A percentile compares a stretch with the other conserved stretches of the same genome.
These are phyloP conservation scores for Hypsibius dujardini DNA, from an alignment of 1,140 invertebrate species.

Conservation along the genomic window DNA sequence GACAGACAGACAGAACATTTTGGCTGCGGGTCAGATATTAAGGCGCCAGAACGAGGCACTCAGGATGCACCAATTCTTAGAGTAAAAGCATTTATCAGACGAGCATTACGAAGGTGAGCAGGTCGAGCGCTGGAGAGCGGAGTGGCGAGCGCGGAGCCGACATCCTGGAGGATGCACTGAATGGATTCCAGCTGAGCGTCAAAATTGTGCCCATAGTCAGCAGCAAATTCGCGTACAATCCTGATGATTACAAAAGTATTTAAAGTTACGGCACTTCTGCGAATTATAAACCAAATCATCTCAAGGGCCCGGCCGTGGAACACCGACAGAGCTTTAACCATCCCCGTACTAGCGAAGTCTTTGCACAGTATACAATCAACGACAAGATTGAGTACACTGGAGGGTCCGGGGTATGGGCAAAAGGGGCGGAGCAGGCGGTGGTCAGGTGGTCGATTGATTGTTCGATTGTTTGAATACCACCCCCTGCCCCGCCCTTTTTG, in stretches of 20 bases:
- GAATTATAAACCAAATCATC: too few species aligned
- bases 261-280: background rate
- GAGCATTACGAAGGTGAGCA: conserved; percentile 28
- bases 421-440: too few species aligned
- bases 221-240: conserved; percentile 38
- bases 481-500: too few species aligned
- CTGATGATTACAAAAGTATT: conserved; percentile 20
- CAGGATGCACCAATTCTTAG: background rate
- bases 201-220: conserved; percentile 38
- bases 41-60: too few species aligned
- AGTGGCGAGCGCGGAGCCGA: conserved; percentile 48
- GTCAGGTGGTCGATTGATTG: too few species aligned
- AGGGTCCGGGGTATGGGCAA: too few species aligned
- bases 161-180: conserved; percentile 58
- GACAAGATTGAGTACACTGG: too few species aligned
- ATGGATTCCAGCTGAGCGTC: conserved; percentile 46
- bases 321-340: too few species aligned
- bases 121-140: conserved; percentile 35
- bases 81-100: conserved; percentile 17
- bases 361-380: too few species aligned
- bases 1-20: conserved; percentile 18
- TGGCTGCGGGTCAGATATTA: background rate
- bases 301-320: too few species aligned
- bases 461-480: too few species aligned
- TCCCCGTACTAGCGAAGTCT: too few species aligned